Percentiles rank a stretch among this genome's conserved stretches.
Conservation (phyloP, 2,888 invertebrate genomes). For the Rhagonycha fulva region DNA sequence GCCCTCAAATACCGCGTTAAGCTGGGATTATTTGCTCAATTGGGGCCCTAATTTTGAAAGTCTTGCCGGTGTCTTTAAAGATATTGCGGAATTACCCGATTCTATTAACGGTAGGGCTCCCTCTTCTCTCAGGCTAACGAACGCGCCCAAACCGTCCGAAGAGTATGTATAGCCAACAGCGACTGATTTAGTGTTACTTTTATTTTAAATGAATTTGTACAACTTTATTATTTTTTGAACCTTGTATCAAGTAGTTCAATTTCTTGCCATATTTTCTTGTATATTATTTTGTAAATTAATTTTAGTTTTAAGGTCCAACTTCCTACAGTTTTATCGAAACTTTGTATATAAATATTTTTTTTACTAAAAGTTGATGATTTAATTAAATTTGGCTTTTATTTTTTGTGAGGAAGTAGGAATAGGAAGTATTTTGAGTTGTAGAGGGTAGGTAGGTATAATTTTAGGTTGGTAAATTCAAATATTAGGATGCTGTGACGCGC, state of each 20-base stretch:
- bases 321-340: constrained; percentile 39
- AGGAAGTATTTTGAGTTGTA: too few species aligned
- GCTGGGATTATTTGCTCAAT: constrained; percentile 93
- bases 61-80: constrained; percentile 93
- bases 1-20: constrained; percentile 76
- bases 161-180: constrained; percentile 73
- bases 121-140: constrained; percentile 74
- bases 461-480: too few species aligned
- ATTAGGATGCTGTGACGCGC: too few species aligned
- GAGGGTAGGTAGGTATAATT: too few species aligned
- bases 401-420: neutral
- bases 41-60: constrained; percentile 97
- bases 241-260: constrained; percentile 52
- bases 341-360: constrained; percentile 46
- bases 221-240: constrained; percentile 34
- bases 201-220: constrained; percentile 35
- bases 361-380: constrained; percentile 37
- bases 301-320: constrained; percentile 35
- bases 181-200: constrained; percentile 30
- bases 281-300: constrained; percentile 42
- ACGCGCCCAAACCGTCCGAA: constrained; percentile 84
- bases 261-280: constrained; percentile 51
- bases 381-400: neutral
- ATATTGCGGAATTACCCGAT: constrained; percentile 93
- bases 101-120: constrained; percentile 74